Percentiles rank a stretch among this genome's conserved stretches.
These are phyloP conservation scores for Hepsetus odoe DNA, from an alignment of 2,113 vertebrate genomes.

Conservation along the genomic window DNA sequence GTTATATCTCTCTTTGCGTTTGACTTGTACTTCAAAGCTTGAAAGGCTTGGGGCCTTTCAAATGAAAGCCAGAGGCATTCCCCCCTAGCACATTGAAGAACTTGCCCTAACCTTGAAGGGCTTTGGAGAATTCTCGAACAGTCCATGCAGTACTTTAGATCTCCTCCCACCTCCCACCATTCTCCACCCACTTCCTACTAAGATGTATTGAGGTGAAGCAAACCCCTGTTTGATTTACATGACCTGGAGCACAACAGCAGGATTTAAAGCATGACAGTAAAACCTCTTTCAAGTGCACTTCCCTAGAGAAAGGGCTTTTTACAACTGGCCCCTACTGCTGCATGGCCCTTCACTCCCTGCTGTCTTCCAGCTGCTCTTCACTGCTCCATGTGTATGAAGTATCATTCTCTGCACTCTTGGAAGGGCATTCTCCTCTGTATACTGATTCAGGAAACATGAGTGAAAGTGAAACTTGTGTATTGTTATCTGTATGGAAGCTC, in stretches of 20 bases:
- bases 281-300: conserved; percentile 59
- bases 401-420: conserved; percentile 1
- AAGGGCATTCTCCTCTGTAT: neutral
- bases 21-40: conserved; percentile 43
- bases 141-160: conserved; percentile 1
- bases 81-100: neutral
- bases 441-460: neutral
- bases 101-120: conserved; percentile 38
- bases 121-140: conserved; percentile 15
- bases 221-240: conserved; percentile 53
- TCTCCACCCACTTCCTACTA: conserved; percentile 29
- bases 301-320: conserved; percentile 49
- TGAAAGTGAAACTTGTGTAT: neutral
- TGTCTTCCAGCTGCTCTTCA: conserved; percentile 1
- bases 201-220: conserved; percentile 45
- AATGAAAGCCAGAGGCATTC: conserved; percentile 25
- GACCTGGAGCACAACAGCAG: conserved; percentile 40
- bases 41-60: conserved; percentile 18
- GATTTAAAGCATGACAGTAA: conserved; percentile 53
- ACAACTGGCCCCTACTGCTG: conserved; percentile 46
- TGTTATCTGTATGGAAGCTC: conserved; percentile 1
- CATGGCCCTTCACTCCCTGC: conserved; percentile 45
- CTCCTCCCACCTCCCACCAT: conserved; percentile 25
- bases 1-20: conserved; percentile 37
- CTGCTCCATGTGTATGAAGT: conserved; percentile 24